Percentiles rank a stretch among this genome's conserved stretches.
Evolutionary conservation across 1,140 invertebrate genomes (phyloP).

Genomic region (Panulirus ornatus): DNA sequence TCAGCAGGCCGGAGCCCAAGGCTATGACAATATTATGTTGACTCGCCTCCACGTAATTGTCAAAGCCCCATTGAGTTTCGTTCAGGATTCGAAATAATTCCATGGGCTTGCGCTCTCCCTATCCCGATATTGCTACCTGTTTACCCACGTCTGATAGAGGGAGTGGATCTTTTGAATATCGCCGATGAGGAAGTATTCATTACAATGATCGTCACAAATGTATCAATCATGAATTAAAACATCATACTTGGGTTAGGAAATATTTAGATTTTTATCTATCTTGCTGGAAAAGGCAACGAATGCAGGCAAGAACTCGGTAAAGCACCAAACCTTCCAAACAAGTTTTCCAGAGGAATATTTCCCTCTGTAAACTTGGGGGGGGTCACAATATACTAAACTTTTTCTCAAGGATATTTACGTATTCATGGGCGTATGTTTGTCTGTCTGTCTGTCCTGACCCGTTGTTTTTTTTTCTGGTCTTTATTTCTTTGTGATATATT

Average conservation of each 20-base stretch:
- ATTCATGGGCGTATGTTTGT: too few species aligned
- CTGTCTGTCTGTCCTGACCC: too few species aligned
- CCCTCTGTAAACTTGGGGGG: neutral
- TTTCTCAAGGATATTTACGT: too few species aligned
- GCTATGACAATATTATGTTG: constrained; percentile 42
- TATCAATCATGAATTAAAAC: too few species aligned
- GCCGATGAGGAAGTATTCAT: too few species aligned
- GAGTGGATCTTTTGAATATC: too few species aligned
- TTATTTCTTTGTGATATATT: too few species aligned
- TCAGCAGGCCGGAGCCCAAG: constrained; percentile 15
- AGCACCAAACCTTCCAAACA: neutral
- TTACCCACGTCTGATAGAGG: neutral
- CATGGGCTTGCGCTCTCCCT: neutral
- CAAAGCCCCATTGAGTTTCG: constrained; percentile 45
- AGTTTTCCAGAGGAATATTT: neutral
- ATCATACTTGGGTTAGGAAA: too few species aligned
- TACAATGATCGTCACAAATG: too few species aligned
- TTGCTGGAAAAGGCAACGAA: neutral
- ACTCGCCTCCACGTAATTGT: constrained; percentile 39
- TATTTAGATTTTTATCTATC: neutral
- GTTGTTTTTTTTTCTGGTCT: too few species aligned
- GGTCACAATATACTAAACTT: too few species aligned
- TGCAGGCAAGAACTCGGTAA: neutral
- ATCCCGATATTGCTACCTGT: neutral
- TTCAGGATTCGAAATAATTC: constrained; percentile 11